phyloP scores from a whole-genome alignment of 1,140 invertebrate genomes.

The Drosophila lini region DNA sequence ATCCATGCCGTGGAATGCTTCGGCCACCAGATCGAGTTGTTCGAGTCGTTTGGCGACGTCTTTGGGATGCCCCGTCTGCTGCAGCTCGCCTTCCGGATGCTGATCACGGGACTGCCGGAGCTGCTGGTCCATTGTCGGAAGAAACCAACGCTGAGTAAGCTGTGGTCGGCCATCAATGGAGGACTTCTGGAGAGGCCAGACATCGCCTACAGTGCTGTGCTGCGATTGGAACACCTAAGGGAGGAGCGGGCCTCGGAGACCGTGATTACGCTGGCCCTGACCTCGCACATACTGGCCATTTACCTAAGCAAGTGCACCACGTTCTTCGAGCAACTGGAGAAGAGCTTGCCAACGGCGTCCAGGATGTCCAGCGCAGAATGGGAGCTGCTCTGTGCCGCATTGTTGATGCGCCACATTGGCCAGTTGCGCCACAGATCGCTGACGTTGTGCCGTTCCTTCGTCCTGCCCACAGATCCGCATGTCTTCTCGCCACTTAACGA shows the following conservation, averaged over 20 bases:
- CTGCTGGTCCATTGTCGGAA: slow-evolving; percentile 62
- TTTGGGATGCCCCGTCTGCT: slow-evolving; percentile 64
- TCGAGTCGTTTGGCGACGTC: slow-evolving; percentile 59
- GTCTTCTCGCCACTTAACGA: slow-evolving; percentile 62
- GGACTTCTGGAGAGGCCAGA: slow-evolving; percentile 54
- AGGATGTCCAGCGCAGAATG: slow-evolving; percentile 60
- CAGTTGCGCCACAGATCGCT: slow-evolving; percentile 61
- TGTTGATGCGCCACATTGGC: slow-evolving; percentile 61
- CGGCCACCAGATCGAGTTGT: slow-evolving; percentile 68
- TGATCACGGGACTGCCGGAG: slow-evolving; percentile 65
- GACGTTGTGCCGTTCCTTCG: slow-evolving; percentile 64
- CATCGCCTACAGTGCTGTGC: slow-evolving; percentile 59
- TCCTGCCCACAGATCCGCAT: slow-evolving; percentile 67
- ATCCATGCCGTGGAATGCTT: slow-evolving; percentile 67
- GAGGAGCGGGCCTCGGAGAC: slow-evolving; percentile 50
- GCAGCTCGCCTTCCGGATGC: slow-evolving; percentile 63
- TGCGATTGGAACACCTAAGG: slow-evolving; percentile 47
- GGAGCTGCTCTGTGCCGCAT: slow-evolving; percentile 59
- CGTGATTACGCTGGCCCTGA: slow-evolving; percentile 48
- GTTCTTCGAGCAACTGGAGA: slow-evolving; percentile 67
- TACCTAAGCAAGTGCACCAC: slow-evolving; percentile 66
- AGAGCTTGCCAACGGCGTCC: slow-evolving; percentile 54
- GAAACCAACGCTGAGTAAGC: slow-evolving; percentile 64
- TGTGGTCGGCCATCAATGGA: slow-evolving; percentile 66
- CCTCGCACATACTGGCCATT: slow-evolving; percentile 59